These are phyloP conservation scores for Drosophila insularis DNA, from an alignment of 1,140 invertebrate species.

Conservation along the genomic window DNA sequence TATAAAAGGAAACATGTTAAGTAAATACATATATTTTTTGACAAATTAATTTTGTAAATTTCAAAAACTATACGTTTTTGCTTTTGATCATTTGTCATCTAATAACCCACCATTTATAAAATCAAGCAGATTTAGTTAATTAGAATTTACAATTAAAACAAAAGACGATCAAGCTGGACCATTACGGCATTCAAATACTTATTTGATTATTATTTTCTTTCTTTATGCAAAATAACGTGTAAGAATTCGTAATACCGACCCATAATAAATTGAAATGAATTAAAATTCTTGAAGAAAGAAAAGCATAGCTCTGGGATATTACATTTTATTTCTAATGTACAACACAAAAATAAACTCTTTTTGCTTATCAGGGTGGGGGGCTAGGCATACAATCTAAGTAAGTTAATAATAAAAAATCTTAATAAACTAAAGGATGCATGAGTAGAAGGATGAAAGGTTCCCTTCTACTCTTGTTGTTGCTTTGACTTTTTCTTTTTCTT, in stretches of 20 bases:
- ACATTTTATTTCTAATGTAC: slow-evolving; percentile 74
- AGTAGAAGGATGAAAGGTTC: neutral
- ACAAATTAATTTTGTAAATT: no score
- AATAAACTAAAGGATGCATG: slow-evolving; percentile 34
- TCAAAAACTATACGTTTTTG: no score
- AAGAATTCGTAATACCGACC: neutral
- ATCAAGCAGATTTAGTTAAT: no score
- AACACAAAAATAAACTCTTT: slow-evolving; percentile 41
- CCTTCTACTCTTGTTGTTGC: slow-evolving; percentile 49
- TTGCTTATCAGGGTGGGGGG: slow-evolving; percentile 21
- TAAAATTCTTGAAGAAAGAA: neutral
- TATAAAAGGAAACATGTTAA: no score
- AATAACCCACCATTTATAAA: no score
- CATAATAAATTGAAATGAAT: neutral
- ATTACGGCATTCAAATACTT: no score
- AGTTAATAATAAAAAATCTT: slow-evolving; percentile 39
- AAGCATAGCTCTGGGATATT: slow-evolving; percentile 33
- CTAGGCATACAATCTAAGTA: slow-evolving; percentile 48
- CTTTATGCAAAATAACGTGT: no score
- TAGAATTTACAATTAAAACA: no score
- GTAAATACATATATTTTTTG: no score
- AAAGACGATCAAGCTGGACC: no score
- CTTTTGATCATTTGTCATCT: no score
- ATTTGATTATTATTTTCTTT: no score
- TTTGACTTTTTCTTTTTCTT: slow-evolving; percentile 78